Evolutionary conservation across 1,140 invertebrate species (phyloP).

Genomic region (Euura lappo): DNA sequence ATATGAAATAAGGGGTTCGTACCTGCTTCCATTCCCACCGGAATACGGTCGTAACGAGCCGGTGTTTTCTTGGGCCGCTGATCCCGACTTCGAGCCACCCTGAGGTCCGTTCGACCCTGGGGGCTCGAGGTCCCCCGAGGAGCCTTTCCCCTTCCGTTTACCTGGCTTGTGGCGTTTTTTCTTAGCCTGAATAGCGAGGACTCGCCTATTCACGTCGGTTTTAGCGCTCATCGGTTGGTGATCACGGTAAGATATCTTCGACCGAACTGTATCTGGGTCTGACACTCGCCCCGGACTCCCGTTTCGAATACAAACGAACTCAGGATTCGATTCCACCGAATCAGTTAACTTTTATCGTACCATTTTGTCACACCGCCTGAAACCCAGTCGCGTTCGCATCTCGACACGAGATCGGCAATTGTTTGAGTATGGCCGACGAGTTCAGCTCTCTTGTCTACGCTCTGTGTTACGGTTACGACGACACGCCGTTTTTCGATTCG

Average conservation of each 20-base stretch:
- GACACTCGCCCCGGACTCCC: not conserved
- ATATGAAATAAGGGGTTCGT: not conserved
- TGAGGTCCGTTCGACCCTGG: conserved; percentile 16
- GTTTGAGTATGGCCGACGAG: conserved; percentile 17
- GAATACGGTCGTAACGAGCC: conserved; percentile 34
- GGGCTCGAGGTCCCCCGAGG: conserved; percentile 58
- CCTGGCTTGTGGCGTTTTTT: conserved; percentile 86
- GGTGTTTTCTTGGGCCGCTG: conserved; percentile 11
- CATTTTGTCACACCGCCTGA: not conserved
- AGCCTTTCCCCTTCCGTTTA: conserved; percentile 76
- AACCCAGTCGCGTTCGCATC: not conserved
- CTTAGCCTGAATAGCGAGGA: conserved; percentile 87
- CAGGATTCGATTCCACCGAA: not conserved
- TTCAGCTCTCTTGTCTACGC: too few species aligned
- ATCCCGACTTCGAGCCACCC: not conserved
- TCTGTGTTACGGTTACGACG: too few species aligned
- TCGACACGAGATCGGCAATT: conserved; percentile 8
- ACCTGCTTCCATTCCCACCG: conserved; percentile 48
- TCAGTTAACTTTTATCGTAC: not conserved
- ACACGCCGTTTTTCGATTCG: too few species aligned
- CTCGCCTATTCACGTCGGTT: conserved; percentile 85
- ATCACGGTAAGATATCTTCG: not conserved
- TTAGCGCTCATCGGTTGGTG: conserved; percentile 73
- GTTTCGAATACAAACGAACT: not conserved
- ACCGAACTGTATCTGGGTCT: not conserved